Evolutionary conservation across 2,888 invertebrate species (phyloP).

Genomic region (Silvanus unidentatus): DNA sequence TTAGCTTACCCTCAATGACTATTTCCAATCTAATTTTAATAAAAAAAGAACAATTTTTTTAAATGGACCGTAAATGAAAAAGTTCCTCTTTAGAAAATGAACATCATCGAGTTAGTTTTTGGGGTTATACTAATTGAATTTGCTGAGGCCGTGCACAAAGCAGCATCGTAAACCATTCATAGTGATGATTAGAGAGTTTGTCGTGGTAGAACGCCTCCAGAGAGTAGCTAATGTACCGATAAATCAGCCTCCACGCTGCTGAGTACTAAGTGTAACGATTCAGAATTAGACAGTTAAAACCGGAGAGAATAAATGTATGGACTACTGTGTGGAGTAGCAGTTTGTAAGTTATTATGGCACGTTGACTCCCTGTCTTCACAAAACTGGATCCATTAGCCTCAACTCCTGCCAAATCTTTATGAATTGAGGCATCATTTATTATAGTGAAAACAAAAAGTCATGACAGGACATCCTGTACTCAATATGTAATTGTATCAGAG

Average conservation of each 20-base stretch:
- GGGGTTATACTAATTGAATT: slow-evolving; percentile 17
- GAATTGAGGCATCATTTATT: too few species aligned
- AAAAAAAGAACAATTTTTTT: background rate
- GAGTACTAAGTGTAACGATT: slow-evolving; percentile 17
- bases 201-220: slow-evolving; percentile 17
- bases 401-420: background rate
- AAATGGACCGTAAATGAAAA: slow-evolving; percentile 1
- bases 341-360: slow-evolving; percentile 8
- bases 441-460: too few species aligned
- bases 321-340: background rate
- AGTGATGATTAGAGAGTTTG: slow-evolving; percentile 24
- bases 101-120: slow-evolving; percentile 13
- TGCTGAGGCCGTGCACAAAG: slow-evolving; percentile 12
- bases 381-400: slow-evolving; percentile 10
- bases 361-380: slow-evolving; percentile 8
- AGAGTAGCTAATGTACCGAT: slow-evolving; percentile 19
- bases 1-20: too few species aligned
- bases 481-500: too few species aligned
- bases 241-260: slow-evolving; percentile 17
- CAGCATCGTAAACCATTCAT: slow-evolving; percentile 18
- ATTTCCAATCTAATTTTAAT: background rate
- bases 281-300: slow-evolving; percentile 1
- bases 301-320: slow-evolving; percentile 1
- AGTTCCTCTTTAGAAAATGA: slow-evolving; percentile 3
- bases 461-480: too few species aligned